Percentiles rank a stretch among this genome's conserved stretches.
These are phyloP conservation scores for Gopherus flavomarginatus DNA, from an alignment of 2,113 vertebrate species.

Conservation along the genomic window DNA sequence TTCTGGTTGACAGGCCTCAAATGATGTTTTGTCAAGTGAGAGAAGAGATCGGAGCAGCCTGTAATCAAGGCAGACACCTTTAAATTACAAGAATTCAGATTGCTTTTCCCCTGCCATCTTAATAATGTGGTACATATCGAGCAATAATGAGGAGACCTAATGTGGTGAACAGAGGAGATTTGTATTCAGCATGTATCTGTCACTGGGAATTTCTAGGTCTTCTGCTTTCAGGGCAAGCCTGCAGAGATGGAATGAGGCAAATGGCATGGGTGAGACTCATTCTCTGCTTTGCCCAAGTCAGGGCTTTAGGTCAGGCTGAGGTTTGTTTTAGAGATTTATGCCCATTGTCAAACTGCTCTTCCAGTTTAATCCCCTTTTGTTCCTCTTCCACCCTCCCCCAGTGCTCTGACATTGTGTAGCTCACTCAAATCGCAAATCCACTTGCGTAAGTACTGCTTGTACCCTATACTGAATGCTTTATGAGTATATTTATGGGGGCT, in stretches of 20 bases:
- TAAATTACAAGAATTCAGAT: not conserved
- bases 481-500: conserved; percentile 12
- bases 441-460: conserved; percentile 32
- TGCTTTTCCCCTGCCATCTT: not conserved
- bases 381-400: conserved; percentile 21
- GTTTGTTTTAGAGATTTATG: conserved; percentile 13
- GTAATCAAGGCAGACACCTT: not conserved
- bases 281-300: not conserved
- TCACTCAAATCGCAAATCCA: conserved; percentile 26
- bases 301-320: not conserved
- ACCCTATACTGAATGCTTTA: conserved; percentile 6
- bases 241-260: not conserved
- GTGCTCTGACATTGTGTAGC: conserved; percentile 6
- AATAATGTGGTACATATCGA: not conserved
- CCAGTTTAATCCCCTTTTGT: conserved; percentile 1
- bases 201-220: not conserved
- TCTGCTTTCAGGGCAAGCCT: not conserved
- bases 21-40: not conserved
- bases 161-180: not conserved
- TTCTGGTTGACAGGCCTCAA: not conserved
- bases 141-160: not conserved
- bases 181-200: not conserved
- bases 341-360: not conserved
- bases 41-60: not conserved
- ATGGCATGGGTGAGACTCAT: not conserved